Evolutionary conservation across 2,797 vertebrate species (phyloP).

Genomic region (Lerista edwardsae): DNA sequence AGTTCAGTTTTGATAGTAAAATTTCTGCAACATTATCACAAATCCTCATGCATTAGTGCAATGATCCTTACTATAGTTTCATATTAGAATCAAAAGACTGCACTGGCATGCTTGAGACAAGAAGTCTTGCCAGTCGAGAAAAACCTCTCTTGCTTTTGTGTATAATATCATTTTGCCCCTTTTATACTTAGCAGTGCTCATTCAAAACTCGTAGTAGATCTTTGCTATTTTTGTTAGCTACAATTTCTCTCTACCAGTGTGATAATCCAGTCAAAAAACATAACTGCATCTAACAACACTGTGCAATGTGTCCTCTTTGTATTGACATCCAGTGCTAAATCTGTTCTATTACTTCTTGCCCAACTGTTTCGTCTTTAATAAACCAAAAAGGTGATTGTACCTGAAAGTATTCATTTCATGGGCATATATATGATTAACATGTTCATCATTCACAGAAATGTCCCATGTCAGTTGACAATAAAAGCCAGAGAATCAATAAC

Average conservation of each 20-base stretch:
- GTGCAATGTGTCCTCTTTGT: background rate
- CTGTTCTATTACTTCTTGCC: background rate
- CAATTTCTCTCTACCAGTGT: background rate
- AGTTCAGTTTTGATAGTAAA: conserved; percentile 86
- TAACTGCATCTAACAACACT: background rate
- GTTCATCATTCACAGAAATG: background rate
- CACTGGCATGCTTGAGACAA: conserved; percentile 76
- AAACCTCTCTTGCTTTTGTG: conserved; percentile 69
- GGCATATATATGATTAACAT: background rate
- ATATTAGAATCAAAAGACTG: conserved; percentile 81
- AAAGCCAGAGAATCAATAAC: background rate
- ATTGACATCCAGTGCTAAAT: conserved; percentile 10
- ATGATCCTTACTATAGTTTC: conserved; percentile 84
- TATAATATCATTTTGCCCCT: conserved; percentile 64
- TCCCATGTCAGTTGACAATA: background rate
- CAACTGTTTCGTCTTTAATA: background rate
- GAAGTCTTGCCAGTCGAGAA: conserved; percentile 74
- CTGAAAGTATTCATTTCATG: background rate
- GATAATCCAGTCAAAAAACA: conserved; percentile 1
- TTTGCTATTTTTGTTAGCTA: conserved; percentile 36
- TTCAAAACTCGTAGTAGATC: conserved; percentile 42
- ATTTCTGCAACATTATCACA: conserved; percentile 88
- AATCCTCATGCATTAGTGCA: conserved; percentile 86
- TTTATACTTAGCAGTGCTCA: conserved; percentile 36
- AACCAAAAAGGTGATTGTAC: background rate